Evolutionary conservation across 2,888 invertebrate species (phyloP).

Genomic region (Gari tellinella): DNA sequence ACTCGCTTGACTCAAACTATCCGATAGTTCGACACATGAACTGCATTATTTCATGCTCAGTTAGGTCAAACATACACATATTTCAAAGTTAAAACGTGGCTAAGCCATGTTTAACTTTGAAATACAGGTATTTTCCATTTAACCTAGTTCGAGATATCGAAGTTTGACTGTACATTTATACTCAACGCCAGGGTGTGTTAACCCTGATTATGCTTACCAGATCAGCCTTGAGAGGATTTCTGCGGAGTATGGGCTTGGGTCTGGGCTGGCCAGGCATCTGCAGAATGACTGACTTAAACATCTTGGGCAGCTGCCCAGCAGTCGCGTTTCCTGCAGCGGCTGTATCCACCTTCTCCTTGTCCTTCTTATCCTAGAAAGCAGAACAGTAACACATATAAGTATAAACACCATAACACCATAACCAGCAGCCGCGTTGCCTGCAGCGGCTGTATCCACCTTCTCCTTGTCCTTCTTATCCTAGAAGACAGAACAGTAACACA

Average conservation of each 20-base stretch:
- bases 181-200: no score
- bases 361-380: conserved; percentile 77
- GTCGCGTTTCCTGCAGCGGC: conserved; percentile 1
- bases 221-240: conserved; percentile 94
- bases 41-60: no score
- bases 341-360: conserved; percentile 66
- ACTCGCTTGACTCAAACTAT: no score
- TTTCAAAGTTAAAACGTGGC: no score
- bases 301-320: conserved; percentile 20
- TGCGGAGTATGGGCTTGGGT: conserved; percentile 89
- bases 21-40: no score
- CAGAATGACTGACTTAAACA: conserved; percentile 91
- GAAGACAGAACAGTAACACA: no score
- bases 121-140: no score
- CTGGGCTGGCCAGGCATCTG: conserved; percentile 98
- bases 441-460: conserved; percentile 40
- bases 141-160: no score
- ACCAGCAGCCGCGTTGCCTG: conserved; percentile 6
- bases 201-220: conserved; percentile 85
- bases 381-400: not conserved
- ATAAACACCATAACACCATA: no score
- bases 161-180: no score
- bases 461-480: conserved; percentile 80
- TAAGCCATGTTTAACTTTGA: no score
- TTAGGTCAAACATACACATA: no score